Evolutionary conservation across 2,888 invertebrate genomes (phyloP).

Genomic region (Folsomia candida): DNA sequence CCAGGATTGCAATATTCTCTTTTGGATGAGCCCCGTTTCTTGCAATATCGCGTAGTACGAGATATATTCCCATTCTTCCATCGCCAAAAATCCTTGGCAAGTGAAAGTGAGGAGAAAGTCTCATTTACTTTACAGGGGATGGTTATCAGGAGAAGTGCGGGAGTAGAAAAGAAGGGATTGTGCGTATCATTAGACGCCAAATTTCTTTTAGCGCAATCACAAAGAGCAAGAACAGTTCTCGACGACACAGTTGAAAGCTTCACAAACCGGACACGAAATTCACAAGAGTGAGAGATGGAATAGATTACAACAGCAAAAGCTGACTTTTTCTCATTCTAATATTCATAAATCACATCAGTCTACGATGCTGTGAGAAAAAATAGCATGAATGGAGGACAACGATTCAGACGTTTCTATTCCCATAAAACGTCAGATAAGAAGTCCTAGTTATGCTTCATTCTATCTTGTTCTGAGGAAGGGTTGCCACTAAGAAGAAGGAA

Average conservation of each 20-base stretch:
- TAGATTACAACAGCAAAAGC: not conserved
- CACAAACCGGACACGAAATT: not conserved
- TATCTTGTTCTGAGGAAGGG: not conserved
- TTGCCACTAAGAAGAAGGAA: not conserved
- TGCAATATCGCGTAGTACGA: not conserved
- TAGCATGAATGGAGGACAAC: slow-evolving; percentile 44
- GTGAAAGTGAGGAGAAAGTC: not conserved
- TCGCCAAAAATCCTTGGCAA: not conserved
- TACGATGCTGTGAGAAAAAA: slow-evolving; percentile 40
- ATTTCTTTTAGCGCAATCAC: slow-evolving; percentile 4
- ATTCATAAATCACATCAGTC: slow-evolving; percentile 50
- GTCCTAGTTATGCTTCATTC: not conserved
- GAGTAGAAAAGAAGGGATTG: slow-evolving; percentile 2
- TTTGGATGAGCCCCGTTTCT: not conserved
- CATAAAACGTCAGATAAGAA: slow-evolving; percentile 50
- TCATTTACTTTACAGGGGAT: not conserved
- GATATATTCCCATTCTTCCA: not conserved
- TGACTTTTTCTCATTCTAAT: slow-evolving; percentile 48
- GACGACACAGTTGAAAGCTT: not conserved
- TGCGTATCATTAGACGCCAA: not conserved
- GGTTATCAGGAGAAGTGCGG: not conserved
- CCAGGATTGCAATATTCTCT: not conserved
- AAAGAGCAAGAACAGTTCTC: not conserved
- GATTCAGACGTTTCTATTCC: slow-evolving; percentile 39
- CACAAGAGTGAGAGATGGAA: slow-evolving; percentile 3